Conservation (phyloP, 2,888 invertebrate species). For the Macaria liturata region DNA sequence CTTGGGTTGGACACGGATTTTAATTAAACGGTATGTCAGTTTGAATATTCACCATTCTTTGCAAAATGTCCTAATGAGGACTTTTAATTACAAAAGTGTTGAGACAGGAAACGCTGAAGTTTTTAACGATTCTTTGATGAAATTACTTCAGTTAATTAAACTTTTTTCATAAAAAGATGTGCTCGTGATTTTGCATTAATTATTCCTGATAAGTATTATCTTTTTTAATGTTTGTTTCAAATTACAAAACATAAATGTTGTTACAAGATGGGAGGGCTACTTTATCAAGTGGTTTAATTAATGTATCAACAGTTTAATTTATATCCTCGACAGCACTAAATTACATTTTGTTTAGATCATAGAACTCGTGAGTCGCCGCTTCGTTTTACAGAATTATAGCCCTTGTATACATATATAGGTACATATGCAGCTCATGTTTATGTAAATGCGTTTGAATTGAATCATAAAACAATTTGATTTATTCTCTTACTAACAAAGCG, state of each 20-base stretch:
- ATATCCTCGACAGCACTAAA: constrained; percentile 21
- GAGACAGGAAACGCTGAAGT: constrained; percentile 11
- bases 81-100: constrained; percentile 11
- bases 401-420: no score
- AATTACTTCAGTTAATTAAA: constrained; percentile 2
- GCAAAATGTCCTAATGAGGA: constrained; percentile 15
- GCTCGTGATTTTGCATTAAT: neutral
- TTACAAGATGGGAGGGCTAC: constrained; percentile 21
- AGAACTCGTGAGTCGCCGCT: no score
- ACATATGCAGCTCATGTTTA: no score
- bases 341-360: constrained; percentile 16
- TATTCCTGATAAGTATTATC: neutral
- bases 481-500: no score
- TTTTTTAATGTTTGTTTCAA: constrained; percentile 1
- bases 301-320: constrained; percentile 23
- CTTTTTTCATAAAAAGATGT: constrained; percentile 1
- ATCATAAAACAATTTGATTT: no score
- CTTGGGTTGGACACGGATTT: constrained; percentile 10
- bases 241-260: neutral
- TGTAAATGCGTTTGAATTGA: no score
- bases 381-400: no score
- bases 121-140: constrained; percentile 11
- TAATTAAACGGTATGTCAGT: constrained; percentile 10
- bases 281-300: constrained; percentile 11
- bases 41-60: constrained; percentile 14